Evolutionary conservation across 2,797 vertebrate species (phyloP).

Genomic region (Thamnophis elegans): DNA sequence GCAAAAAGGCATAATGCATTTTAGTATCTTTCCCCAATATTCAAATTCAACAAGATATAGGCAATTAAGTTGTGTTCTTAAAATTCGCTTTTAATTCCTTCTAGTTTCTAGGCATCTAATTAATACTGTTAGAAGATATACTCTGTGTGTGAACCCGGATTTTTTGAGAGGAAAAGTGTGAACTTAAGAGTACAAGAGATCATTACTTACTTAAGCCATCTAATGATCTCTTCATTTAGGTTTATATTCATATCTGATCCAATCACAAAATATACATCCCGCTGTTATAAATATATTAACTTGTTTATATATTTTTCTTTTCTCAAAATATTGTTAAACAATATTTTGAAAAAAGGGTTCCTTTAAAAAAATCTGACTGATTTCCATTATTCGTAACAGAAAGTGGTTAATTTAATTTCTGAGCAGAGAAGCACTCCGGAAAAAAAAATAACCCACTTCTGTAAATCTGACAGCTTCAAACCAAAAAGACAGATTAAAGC

Average conservation of each 20-base stretch:
- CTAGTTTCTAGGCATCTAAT: background rate
- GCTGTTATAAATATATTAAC: background rate
- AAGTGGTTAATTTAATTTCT: slow-evolving; percentile 42
- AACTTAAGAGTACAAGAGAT: background rate
- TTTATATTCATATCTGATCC: background rate
- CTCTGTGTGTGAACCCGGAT: background rate
- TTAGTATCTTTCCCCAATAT: background rate
- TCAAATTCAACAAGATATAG: background rate
- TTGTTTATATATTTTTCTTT: too few relatives aligned
- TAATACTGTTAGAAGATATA: background rate
- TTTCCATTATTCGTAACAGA: slow-evolving; percentile 17
- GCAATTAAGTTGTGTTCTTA: background rate
- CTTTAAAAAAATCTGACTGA: background rate
- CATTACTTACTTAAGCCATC: background rate
- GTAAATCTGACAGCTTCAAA: slow-evolving; percentile 51
- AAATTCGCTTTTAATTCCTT: background rate
- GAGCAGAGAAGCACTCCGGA: slow-evolving; percentile 44
- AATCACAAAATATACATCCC: background rate
- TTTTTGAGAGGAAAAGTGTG: background rate
- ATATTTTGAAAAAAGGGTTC: background rate
- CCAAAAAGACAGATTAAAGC: slow-evolving; percentile 57
- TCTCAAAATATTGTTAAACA: too few relatives aligned
- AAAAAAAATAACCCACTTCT: slow-evolving; percentile 55
- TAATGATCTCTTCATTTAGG: background rate
- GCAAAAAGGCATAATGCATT: slow-evolving; percentile 5